These are phyloP conservation scores for Phoeniculus purpureus DNA, from an alignment of 2,797 vertebrate genomes.

Conservation along the genomic window DNA sequence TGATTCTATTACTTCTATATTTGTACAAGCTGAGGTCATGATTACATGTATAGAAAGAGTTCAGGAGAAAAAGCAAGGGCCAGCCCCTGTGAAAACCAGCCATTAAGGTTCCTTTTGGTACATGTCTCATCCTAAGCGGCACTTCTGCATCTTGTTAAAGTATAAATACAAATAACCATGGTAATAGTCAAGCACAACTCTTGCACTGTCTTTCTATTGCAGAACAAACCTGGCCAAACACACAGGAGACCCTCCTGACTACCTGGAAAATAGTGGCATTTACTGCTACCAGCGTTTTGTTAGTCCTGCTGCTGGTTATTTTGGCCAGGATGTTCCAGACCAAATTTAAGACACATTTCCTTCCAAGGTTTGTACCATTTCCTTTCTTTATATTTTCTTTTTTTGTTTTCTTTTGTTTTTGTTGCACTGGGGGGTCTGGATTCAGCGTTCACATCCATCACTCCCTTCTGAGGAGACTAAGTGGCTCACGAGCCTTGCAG, in stretches of 20 bases:
- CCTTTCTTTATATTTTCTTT: neutral
- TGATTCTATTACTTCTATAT: neutral
- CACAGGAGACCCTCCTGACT: slow-evolving; percentile 84
- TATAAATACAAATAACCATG: neutral
- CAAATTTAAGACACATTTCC: slow-evolving; percentile 86
- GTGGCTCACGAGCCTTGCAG: neutral
- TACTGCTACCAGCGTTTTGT: slow-evolving; percentile 86
- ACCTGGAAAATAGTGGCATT: slow-evolving; percentile 89
- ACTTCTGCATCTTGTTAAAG: neutral
- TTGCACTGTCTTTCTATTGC: slow-evolving; percentile 28
- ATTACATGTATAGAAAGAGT: neutral
- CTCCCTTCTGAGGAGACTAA: neutral
- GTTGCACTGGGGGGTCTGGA: neutral
- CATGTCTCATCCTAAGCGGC: neutral
- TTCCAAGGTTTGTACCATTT: slow-evolving; percentile 77
- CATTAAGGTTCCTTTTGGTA: neutral
- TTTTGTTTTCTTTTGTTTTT: neutral
- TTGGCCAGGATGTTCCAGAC: slow-evolving; percentile 86
- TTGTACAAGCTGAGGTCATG: neutral
- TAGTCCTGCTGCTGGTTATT: slow-evolving; percentile 85
- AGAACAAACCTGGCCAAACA: slow-evolving; percentile 85
- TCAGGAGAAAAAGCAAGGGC: neutral
- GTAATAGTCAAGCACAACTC: neutral
- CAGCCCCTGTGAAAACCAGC: neutral
- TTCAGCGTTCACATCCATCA: neutral